Evolutionary conservation across 2,888 invertebrate genomes (phyloP).

Genomic region (Microctonus hyperodae): DNA sequence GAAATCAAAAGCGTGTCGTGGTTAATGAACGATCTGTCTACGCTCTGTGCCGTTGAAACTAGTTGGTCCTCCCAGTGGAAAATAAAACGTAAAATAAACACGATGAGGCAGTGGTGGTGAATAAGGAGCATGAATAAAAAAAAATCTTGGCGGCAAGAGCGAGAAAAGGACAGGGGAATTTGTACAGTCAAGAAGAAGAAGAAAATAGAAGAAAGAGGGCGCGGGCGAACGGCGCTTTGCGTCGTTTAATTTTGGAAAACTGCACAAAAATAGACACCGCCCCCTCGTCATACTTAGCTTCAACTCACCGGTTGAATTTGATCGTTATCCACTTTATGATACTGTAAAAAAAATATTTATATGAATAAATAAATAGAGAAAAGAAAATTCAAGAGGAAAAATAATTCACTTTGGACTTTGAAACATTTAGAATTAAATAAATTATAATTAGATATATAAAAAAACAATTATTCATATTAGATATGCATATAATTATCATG

Average conservation of each 20-base stretch:
- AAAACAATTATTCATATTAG: no score
- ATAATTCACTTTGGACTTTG: no score
- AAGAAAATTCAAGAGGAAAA: background rate
- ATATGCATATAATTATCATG: no score
- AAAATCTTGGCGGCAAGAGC: no score
- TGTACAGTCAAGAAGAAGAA: background rate
- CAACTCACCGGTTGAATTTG: conserved; percentile 19
- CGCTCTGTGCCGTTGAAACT: conserved; percentile 10
- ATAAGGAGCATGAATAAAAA: background rate
- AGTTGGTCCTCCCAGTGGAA: background rate
- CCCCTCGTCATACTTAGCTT: conserved; percentile 37
- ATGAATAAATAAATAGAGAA: background rate
- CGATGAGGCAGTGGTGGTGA: background rate
- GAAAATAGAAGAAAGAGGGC: background rate
- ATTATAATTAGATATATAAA: no score
- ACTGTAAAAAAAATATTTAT: background rate
- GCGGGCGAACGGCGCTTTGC: conserved; percentile 43
- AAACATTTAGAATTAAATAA: no score
- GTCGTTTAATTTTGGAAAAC: conserved; percentile 55
- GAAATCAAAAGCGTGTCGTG: conserved; percentile 13
- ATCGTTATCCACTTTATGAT: conserved; percentile 11
- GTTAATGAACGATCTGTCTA: conserved; percentile 20
- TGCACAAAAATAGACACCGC: conserved; percentile 50
- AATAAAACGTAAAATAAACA: background rate
- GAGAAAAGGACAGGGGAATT: no score